A percentile compares a stretch with the other conserved stretches of the same genome.
phyloP scores from a whole-genome alignment of 2,888 invertebrate genomes.

The Trissoscelio sp. region DNA sequence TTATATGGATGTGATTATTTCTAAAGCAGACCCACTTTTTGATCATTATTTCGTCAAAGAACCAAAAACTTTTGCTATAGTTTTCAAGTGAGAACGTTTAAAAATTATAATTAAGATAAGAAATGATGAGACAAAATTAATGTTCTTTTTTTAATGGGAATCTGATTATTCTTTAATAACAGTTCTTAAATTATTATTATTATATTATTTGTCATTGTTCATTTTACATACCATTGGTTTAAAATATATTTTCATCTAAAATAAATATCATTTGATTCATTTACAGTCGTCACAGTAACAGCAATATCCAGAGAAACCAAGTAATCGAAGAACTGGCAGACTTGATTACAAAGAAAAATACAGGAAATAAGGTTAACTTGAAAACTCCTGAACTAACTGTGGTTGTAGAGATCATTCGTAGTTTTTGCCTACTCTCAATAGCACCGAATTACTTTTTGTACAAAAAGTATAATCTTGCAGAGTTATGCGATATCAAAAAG shows the following conservation, averaged over 20 bases:
- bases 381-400: constrained; percentile 91
- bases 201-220: too few species aligned
- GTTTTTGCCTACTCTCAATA: constrained; percentile 91
- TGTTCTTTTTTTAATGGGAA: too few species aligned
- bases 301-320: constrained; percentile 88
- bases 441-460: constrained; percentile 91
- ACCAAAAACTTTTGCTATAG: constrained; percentile 89
- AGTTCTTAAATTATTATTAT: too few species aligned
- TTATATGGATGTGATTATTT: constrained; percentile 89
- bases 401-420: constrained; percentile 92
- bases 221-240: too few species aligned
- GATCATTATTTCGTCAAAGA: constrained; percentile 90
- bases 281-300: constrained; percentile 89
- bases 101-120: background rate
- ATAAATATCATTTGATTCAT: constrained; percentile 15
- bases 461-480: constrained; percentile 95
- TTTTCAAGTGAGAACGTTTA: constrained; percentile 86
- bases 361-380: constrained; percentile 90
- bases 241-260: too few species aligned
- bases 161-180: too few species aligned
- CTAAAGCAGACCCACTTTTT: constrained; percentile 87
- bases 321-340: constrained; percentile 90
- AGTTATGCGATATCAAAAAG: too few species aligned
- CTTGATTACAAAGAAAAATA: constrained; percentile 88
- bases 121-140: background rate